A percentile compares a stretch with the other conserved stretches of the same genome.
These are phyloP conservation scores for Perca schrenkii DNA, from an alignment of 2,113 vertebrate species.

Conservation along the genomic window DNA sequence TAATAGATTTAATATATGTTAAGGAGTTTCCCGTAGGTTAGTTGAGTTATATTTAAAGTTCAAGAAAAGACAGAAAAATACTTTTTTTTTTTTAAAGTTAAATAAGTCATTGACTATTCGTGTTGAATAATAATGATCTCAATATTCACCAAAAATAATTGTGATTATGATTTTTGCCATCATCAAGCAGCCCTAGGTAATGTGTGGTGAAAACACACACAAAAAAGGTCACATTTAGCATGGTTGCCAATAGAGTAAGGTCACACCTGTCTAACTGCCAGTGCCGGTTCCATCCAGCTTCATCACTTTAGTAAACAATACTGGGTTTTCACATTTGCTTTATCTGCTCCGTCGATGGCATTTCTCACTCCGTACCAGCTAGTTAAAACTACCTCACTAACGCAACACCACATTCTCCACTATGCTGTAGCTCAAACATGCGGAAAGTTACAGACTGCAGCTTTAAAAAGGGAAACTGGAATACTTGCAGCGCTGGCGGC, in stretches of 20 bases:
- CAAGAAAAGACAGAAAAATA: too few relatives aligned
- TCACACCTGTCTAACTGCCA: not conserved
- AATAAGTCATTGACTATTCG: too few relatives aligned
- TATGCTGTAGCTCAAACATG: not conserved
- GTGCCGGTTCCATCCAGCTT: not conserved
- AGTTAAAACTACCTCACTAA: not conserved
- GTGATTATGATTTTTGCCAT: too few relatives aligned
- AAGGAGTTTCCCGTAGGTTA: too few relatives aligned
- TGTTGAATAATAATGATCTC: too few relatives aligned
- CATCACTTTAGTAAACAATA: constrained; percentile 12
- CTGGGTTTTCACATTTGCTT: constrained; percentile 16
- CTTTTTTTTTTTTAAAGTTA: too few relatives aligned
- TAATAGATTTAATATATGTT: too few relatives aligned
- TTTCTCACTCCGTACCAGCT: not conserved
- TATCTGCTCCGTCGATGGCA: not conserved
- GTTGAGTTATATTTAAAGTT: too few relatives aligned
- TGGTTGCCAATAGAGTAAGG: not conserved
- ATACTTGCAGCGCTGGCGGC: constrained; percentile 13
- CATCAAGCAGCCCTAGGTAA: not conserved
- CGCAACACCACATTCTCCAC: not conserved
- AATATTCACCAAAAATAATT: too few relatives aligned
- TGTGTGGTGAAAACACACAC: not conserved
- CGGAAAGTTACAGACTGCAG: constrained; percentile 8
- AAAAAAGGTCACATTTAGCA: not conserved
- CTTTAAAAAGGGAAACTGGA: constrained; percentile 25